Evolutionary conservation across 2,113 vertebrate species (phyloP).

Genomic region (Tricholaema leucomelas): DNA sequence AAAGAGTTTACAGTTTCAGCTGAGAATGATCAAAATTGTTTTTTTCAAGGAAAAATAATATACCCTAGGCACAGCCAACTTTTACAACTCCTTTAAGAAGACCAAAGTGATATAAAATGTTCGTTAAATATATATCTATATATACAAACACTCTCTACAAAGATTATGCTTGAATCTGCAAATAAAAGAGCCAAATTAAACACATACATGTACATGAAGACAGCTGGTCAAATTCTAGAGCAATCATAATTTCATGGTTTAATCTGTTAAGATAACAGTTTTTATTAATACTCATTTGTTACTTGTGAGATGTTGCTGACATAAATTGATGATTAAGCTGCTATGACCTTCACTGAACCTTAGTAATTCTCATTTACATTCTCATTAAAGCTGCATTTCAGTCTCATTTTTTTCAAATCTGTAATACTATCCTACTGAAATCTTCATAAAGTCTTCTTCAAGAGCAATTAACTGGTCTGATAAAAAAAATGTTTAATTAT

Average conservation of each 20-base stretch:
- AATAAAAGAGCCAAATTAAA: background rate
- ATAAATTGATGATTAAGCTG: constrained; percentile 64
- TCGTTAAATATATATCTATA: background rate
- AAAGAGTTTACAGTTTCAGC: background rate
- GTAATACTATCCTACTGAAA: constrained; percentile 1
- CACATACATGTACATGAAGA: background rate
- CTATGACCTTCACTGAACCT: constrained; percentile 67
- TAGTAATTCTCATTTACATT: constrained; percentile 61
- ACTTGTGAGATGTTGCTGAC: constrained; percentile 63
- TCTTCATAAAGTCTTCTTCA: constrained; percentile 29
- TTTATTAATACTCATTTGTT: constrained; percentile 71
- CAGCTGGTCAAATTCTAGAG: constrained; percentile 39
- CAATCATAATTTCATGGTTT: constrained; percentile 49
- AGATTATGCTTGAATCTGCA: background rate
- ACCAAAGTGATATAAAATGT: background rate
- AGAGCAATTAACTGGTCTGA: constrained; percentile 57
- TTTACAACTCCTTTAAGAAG: background rate
- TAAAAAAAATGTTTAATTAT: constrained; percentile 49
- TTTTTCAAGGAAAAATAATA: background rate
- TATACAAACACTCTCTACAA: background rate
- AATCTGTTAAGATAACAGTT: constrained; percentile 73
- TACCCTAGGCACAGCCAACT: background rate
- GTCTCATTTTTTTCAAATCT: constrained; percentile 50
- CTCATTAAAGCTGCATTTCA: constrained; percentile 65
- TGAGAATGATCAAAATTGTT: background rate